A percentile compares a stretch with the other conserved stretches of the same genome.
phyloP scores from a whole-genome alignment of 2,888 invertebrate genomes.

The Cylloceria caligata region DNA sequence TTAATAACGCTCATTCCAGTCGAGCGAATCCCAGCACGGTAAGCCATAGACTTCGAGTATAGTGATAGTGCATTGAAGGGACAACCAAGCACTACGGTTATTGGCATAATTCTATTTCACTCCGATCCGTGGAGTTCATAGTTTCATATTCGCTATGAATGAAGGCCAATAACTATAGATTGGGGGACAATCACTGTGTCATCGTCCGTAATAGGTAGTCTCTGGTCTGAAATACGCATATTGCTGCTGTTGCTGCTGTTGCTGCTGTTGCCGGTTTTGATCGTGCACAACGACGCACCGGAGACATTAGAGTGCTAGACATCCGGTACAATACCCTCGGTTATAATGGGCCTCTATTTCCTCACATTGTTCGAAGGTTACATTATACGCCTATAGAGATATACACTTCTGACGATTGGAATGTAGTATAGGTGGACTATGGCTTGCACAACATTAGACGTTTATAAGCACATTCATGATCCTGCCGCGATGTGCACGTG shows the following conservation, averaged over 20 bases:
- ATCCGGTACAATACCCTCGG: conserved; percentile 83
- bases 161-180: conserved; percentile 34
- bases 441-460: background rate
- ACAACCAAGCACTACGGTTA: background rate
- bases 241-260: conserved; percentile 28
- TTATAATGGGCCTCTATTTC: conserved; percentile 81
- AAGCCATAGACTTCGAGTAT: conserved; percentile 14
- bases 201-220: background rate
- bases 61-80: background rate
- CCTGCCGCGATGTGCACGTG: background rate
- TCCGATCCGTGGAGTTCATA: background rate
- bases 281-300: conserved; percentile 61
- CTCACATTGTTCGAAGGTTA: conserved; percentile 81
- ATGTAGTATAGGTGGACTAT: background rate
- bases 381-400: conserved; percentile 73
- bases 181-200: conserved; percentile 5
- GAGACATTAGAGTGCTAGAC: conserved; percentile 77
- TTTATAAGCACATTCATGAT: conserved; percentile 13
- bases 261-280: conserved; percentile 26
- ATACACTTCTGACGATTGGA: conserved; percentile 7
- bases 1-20: conserved; percentile 57
- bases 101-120: no score
- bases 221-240: conserved; percentile 33
- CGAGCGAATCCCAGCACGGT: conserved; percentile 37
- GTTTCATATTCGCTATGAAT: background rate